A percentile compares a stretch with the other conserved stretches of the same genome.
Evolutionary conservation across 2,888 invertebrate genomes (phyloP).

Genomic region (Augochlorella aurata): DNA sequence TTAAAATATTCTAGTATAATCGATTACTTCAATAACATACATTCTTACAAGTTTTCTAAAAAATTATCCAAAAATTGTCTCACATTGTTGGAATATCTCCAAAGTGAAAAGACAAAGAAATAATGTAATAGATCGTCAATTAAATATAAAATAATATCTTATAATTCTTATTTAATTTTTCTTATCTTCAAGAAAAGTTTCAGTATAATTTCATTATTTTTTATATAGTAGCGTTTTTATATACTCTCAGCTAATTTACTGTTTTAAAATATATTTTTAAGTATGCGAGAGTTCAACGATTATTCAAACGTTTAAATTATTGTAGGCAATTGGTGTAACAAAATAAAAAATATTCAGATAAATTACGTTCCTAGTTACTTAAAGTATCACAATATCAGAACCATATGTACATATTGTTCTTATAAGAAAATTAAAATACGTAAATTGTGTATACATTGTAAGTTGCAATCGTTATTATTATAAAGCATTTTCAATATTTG

Average conservation of each 20-base stretch:
- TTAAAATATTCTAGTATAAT: background rate
- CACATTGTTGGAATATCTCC: background rate
- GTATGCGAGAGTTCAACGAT: conserved; percentile 26
- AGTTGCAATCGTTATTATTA: conserved; percentile 60
- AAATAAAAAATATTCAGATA: conserved; percentile 49
- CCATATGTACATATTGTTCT: conserved; percentile 40
- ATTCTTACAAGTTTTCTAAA: background rate
- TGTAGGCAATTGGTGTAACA: conserved; percentile 37
- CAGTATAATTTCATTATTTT: conserved; percentile 21
- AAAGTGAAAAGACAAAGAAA: background rate
- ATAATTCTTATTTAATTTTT: background rate
- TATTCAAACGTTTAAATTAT: conserved; percentile 34
- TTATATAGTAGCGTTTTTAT: conserved; percentile 22
- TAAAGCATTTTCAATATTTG: conserved; percentile 69
- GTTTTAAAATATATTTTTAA: conserved; percentile 15
- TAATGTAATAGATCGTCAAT: background rate
- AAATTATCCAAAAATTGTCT: background rate
- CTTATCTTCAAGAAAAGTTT: conserved; percentile 16
- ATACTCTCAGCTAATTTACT: conserved; percentile 27
- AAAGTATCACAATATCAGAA: conserved; percentile 46
- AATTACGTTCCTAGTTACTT: conserved; percentile 27
- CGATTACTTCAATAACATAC: background rate
- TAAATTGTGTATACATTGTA: conserved; percentile 58
- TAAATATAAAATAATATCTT: conserved; percentile 8
- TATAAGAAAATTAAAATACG: conserved; percentile 44